phyloP scores from a whole-genome alignment of 2,113 vertebrate genomes.

The Eonycteris spelaea region DNA sequence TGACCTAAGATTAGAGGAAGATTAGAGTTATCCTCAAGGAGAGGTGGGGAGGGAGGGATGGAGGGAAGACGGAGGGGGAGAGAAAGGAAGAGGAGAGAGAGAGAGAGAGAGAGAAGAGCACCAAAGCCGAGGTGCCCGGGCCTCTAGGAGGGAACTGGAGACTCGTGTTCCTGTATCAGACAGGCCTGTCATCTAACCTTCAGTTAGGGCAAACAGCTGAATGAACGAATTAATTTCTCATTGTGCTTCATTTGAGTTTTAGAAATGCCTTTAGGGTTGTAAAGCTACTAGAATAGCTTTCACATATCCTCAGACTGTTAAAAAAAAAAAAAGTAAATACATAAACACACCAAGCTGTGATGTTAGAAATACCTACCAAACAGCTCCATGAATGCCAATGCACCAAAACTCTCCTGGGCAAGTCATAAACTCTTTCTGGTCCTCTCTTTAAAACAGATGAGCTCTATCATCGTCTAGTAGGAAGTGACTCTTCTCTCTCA shows the following conservation, averaged over 20 bases:
- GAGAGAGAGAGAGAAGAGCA: background rate
- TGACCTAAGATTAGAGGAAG: constrained; percentile 62
- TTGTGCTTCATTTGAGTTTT: constrained; percentile 70
- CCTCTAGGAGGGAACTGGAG: background rate
- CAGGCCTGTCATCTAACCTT: constrained; percentile 77
- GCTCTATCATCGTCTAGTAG: background rate
- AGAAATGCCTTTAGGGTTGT: constrained; percentile 59
- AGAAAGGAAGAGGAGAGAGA: background rate
- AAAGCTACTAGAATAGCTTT: constrained; percentile 69
- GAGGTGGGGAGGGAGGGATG: background rate
- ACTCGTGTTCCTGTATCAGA: constrained; percentile 69
- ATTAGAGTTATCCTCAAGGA: constrained; percentile 65
- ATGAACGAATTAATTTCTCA: constrained; percentile 79
- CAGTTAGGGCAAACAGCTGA: constrained; percentile 75
- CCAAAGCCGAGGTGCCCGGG: background rate
- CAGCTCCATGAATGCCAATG: constrained; percentile 20
- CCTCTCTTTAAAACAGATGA: background rate
- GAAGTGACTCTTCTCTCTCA: background rate
- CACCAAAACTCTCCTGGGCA: background rate
- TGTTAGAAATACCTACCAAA: background rate
- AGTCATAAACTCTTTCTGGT: background rate
- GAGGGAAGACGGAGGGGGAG: no score
- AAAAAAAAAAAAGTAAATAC: constrained; percentile 22
- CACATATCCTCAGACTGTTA: background rate
- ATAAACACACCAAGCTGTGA: constrained; percentile 41